phyloP scores from a whole-genome alignment of 2,888 invertebrate species.

The Drosophila hamatofila region DNA sequence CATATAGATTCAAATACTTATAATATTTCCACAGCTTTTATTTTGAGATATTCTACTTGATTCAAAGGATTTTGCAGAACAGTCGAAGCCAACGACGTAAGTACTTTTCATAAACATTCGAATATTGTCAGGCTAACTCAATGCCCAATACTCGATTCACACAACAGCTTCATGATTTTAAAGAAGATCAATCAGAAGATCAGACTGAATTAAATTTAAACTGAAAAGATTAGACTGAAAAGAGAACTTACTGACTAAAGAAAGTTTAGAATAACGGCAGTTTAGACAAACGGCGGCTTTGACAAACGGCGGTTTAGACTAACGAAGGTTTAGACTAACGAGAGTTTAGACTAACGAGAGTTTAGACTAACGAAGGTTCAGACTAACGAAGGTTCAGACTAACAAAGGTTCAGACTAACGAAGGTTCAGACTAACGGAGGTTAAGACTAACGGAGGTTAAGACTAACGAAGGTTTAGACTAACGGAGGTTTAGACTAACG shows the following conservation, averaged over 20 bases:
- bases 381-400: neutral
- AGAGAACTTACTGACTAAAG: neutral
- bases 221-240: neutral
- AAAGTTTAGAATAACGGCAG: neutral
- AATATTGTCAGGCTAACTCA: neutral
- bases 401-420: neutral
- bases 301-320: no score
- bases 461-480: neutral
- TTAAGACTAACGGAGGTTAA: neutral
- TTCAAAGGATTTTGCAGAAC: neutral
- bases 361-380: neutral
- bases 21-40: neutral
- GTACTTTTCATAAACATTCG: neutral
- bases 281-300: no score
- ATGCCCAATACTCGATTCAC: neutral
- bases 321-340: no score
- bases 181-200: neutral
- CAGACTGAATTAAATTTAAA: neutral
- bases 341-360: no score
- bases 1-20: neutral
- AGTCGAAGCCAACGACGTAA: neutral
- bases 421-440: neutral
- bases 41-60: neutral
- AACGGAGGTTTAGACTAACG: neutral
- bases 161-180: neutral